Base-by-base conservation (phyloP, 53 echinoderm and acorn worm species). In the Echinarachnius parma region DNA sequence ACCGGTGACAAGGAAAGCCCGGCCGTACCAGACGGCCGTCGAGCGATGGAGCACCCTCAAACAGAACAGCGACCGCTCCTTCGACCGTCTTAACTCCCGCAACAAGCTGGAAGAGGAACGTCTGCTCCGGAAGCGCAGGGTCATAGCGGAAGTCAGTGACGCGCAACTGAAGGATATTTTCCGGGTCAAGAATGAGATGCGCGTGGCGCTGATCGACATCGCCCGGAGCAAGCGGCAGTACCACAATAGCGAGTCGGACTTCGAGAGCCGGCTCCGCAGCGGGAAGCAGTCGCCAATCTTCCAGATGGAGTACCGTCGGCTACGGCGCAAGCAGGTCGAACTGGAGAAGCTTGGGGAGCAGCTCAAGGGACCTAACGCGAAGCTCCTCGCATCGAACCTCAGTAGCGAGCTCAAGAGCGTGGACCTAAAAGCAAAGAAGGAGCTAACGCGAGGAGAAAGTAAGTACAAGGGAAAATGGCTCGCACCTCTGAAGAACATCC, bases 171-270 rank as follows among this genome's bases (percentile, higher is more conserved):
- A 45, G 5, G 78, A 63, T 4, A 21, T 78, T 9, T 64, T 62
- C 64, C 62, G 78, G 14, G 47, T 62, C 53, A 78, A 78, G 58
- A 58, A 78, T 21, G 50, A 78, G 39, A 78, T 78, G 78, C 62
- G 63, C 62, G 63, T 78, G 2, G 54, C 62, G 47, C 64, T 78
- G 1, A 39, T 78, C 7, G 78, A 78, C 53, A 78, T 78, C 10
- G 62, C 62, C 5, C 33, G 33, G 20, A 62, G 62, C 31, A 78
- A 76, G 61, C 62, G 63, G 0, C 49, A 62, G 27, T 49, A 34
- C 52, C 21, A 27, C 18, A 78, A 22, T 35, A 49, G 45, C 28
- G 78, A 62, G 25, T 62, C 78, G 23, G 78, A 78, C 9, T 78
- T 64, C 35, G 78, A 78, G 39, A 50, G 58, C 35, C 36, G 52